A percentile compares a stretch with the other conserved stretches of the same genome.
These are phyloP conservation scores for Phrynocephalus forsythii DNA, from an alignment of 2,797 vertebrate species.

Conservation along the genomic window DNA sequence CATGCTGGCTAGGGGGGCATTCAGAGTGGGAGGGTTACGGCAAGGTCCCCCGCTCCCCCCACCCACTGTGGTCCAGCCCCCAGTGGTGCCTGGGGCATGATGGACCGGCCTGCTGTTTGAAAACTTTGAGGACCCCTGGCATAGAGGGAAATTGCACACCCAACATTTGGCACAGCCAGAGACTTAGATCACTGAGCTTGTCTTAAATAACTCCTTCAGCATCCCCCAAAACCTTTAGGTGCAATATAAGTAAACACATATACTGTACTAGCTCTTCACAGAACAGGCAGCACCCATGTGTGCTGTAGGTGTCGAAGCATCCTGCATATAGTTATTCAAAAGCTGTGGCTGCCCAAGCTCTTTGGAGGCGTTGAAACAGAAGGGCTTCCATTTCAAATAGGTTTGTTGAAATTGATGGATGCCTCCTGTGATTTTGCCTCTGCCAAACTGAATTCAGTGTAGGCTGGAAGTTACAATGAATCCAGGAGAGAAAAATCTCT, in stretches of 20 bases:
- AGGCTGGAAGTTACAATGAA: slow-evolving; percentile 32
- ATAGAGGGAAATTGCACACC: no score
- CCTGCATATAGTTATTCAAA: background rate
- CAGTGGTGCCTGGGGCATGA: no score
- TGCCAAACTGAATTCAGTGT: slow-evolving; percentile 42
- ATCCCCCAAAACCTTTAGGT: background rate
- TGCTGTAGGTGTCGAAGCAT: slow-evolving; percentile 34
- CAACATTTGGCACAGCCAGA: background rate
- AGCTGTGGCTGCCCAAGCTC: slow-evolving; percentile 8
- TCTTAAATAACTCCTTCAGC: background rate
- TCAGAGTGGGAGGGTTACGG: no score
- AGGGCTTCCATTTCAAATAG: background rate
- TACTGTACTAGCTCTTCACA: background rate
- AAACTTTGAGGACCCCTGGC: no score
- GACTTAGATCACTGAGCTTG: background rate
- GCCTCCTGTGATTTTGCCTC: slow-evolving; percentile 29
- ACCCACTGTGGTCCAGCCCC: no score
- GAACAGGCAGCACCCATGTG: background rate
- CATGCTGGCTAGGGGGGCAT: no score
- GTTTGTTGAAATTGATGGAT: slow-evolving; percentile 20
- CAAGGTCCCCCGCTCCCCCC: no score
- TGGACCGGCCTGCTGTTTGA: no score
- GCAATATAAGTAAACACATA: slow-evolving; percentile 18
- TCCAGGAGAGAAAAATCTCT: slow-evolving; percentile 7
- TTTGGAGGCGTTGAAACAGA: slow-evolving; percentile 36